These are phyloP conservation scores for Scaptomyza montana DNA, from an alignment of 1,140 invertebrate species.

Conservation along the genomic window DNA sequence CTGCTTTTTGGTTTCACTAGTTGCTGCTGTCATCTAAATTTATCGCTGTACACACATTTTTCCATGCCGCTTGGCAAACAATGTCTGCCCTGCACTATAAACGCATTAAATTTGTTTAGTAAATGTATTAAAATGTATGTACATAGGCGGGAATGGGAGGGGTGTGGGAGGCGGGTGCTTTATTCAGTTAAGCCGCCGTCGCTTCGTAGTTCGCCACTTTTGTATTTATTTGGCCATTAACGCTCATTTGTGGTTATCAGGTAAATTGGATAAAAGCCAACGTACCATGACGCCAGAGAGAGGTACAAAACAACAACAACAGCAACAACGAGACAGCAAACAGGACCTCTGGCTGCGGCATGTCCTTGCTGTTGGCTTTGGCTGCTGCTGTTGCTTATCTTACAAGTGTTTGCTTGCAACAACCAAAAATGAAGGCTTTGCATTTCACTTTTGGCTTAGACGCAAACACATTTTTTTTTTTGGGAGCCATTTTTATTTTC, in stretches of 20 bases:
- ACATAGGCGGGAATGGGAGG: slow-evolving; percentile 27
- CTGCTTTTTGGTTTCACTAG: slow-evolving; percentile 6
- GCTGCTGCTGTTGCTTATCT: slow-evolving; percentile 57
- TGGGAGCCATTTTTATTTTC: not conserved
- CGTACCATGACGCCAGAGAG: slow-evolving; percentile 70
- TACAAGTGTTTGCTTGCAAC: slow-evolving; percentile 71
- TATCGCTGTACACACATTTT: slow-evolving; percentile 35
- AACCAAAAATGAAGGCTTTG: slow-evolving; percentile 61
- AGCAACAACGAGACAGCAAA: not conserved
- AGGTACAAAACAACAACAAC: slow-evolving; percentile 30
- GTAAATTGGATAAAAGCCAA: slow-evolving; percentile 82
- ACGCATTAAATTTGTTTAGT: slow-evolving; percentile 76
- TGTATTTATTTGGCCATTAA: slow-evolving; percentile 81
- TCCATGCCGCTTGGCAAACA: slow-evolving; percentile 25
- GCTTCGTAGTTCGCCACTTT: slow-evolving; percentile 77
- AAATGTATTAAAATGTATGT: slow-evolving; percentile 61
- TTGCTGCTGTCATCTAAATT: slow-evolving; percentile 35
- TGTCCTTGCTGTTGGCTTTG: slow-evolving; percentile 27
- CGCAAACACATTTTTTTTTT: slow-evolving; percentile 11
- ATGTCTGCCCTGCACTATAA: slow-evolving; percentile 9
- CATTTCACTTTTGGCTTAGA: slow-evolving; percentile 18
- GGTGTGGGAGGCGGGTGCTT: not conserved
- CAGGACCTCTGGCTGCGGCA: slow-evolving; percentile 34
- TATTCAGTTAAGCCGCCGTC: slow-evolving; percentile 74
- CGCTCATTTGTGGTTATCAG: slow-evolving; percentile 81